Percentiles rank a stretch among this genome's conserved stretches.
phyloP scores from a whole-genome alignment of 2,113 vertebrate species.

The Pelobates fuscus region DNA sequence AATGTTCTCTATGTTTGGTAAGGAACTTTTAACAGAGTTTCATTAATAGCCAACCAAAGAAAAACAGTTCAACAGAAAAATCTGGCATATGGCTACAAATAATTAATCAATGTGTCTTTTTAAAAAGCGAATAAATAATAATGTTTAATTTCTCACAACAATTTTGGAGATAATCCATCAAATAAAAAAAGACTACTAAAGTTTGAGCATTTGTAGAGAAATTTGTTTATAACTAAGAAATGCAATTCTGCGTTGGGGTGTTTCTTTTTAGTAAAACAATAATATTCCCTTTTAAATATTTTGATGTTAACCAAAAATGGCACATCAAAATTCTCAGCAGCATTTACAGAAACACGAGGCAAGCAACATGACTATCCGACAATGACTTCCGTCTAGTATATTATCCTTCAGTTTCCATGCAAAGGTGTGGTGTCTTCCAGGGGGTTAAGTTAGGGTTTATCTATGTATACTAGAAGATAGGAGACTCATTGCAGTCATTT shows the following conservation, averaged over 20 bases:
- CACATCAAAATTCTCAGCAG: too few species aligned
- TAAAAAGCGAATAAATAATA: conserved; percentile 2
- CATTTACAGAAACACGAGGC: too few species aligned
- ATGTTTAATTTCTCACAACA: neutral
- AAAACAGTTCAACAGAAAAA: neutral
- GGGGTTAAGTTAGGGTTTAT: too few species aligned
- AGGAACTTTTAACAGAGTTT: neutral
- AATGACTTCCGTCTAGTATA: too few species aligned
- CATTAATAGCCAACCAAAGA: neutral
- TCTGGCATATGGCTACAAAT: neutral
- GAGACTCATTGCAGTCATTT: too few species aligned
- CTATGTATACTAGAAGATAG: too few species aligned
- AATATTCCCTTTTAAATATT: too few species aligned
- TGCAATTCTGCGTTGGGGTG: neutral
- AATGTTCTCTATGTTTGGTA: conserved; percentile 13
- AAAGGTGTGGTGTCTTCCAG: too few species aligned
- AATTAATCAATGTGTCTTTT: neutral
- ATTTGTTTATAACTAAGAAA: neutral
- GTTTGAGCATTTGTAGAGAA: neutral
- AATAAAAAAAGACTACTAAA: neutral
- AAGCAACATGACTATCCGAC: too few species aligned
- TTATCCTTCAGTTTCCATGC: too few species aligned
- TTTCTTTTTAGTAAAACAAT: too few species aligned
- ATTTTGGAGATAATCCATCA: neutral
- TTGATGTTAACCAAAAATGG: too few species aligned